Percentiles rank a stretch among this genome's conserved stretches.
Conservation (phyloP, 2,113 vertebrate species). For the Lepidothrix coronata region DNA sequence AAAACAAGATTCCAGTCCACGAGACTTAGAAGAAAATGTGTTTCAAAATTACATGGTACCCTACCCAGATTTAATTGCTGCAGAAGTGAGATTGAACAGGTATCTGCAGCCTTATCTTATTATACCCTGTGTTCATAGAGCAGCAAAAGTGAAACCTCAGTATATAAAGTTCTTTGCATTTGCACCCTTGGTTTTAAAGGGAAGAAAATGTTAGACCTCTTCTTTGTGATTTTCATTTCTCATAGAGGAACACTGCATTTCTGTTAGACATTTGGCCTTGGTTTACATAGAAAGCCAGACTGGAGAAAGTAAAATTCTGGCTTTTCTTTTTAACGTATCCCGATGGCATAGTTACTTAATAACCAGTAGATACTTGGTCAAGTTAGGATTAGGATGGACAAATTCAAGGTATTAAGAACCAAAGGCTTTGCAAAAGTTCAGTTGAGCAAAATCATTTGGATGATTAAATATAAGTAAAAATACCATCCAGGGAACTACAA, state of each 20-base stretch:
- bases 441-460: background rate
- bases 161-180: background rate
- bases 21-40: background rate
- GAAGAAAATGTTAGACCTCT: background rate
- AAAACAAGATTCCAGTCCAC: background rate
- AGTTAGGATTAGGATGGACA: background rate
- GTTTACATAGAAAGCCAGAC: background rate
- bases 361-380: background rate
- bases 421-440: background rate
- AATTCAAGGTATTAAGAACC: background rate
- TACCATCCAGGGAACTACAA: background rate
- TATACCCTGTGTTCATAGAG: background rate
- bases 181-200: background rate
- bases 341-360: background rate
- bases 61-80: background rate
- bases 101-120: background rate
- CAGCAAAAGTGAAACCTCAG: background rate
- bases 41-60: background rate
- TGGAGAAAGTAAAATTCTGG: background rate
- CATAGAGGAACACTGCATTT: background rate
- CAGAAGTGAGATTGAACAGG: background rate
- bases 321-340: background rate
- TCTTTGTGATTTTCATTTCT: background rate
- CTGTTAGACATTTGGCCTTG: background rate
- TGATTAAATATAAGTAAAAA: background rate